phyloP scores from a whole-genome alignment of 2,797 vertebrate genomes.

The Gymnoscopelus braueri region DNA sequence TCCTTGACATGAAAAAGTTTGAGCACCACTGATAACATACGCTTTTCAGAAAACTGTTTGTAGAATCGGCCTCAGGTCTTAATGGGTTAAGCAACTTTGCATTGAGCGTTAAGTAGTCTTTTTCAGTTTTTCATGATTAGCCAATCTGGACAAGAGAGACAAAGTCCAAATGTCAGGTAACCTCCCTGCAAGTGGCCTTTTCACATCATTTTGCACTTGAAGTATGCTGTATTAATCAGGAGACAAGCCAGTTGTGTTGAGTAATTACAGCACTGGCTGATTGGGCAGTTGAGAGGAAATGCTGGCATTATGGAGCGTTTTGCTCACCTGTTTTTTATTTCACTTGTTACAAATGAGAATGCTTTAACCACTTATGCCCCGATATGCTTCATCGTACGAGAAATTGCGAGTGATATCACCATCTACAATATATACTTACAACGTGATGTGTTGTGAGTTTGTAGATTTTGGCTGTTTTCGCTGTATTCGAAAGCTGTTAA shows the following conservation, averaged over 20 bases:
- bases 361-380: too few relatives aligned
- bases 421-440: too few relatives aligned
- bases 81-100: not conserved
- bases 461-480: too few relatives aligned
- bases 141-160: not conserved
- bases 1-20: too few relatives aligned
- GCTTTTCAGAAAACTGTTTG: not conserved
- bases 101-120: constrained; percentile 16
- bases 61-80: not conserved
- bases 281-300: constrained; percentile 32
- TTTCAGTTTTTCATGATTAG: not conserved
- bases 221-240: constrained; percentile 40
- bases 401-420: too few relatives aligned
- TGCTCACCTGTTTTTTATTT: too few relatives aligned
- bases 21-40: too few relatives aligned
- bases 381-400: too few relatives aligned
- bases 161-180: not conserved
- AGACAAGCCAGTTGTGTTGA: constrained; percentile 22
- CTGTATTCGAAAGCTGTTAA: too few relatives aligned
- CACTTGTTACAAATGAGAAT: too few relatives aligned
- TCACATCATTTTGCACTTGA: constrained; percentile 21
- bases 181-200: constrained; percentile 9
- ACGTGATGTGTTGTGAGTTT: too few relatives aligned
- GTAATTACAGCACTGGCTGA: constrained; percentile 38
- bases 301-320: not conserved